Conservation (phyloP, 1,140 invertebrate species). For the Sipha flava region DNA sequence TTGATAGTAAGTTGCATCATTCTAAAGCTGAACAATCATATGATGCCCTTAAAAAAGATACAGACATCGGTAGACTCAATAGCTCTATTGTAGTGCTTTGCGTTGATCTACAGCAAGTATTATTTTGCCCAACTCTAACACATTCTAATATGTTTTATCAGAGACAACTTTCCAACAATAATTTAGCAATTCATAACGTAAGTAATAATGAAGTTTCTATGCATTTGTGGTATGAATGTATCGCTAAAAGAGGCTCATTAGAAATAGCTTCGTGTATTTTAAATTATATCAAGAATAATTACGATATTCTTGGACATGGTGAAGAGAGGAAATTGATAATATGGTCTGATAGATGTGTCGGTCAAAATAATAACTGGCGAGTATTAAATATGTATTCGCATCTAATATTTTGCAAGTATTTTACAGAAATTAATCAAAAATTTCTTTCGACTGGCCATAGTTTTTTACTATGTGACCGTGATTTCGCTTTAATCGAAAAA, state of each 20-base stretch:
- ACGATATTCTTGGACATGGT: not conserved
- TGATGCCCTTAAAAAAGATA: not conserved
- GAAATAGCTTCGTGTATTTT: not conserved
- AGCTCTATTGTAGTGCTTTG: not conserved
- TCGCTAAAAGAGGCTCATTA: not conserved
- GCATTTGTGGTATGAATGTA: not conserved
- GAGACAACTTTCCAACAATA: constrained; percentile 29
- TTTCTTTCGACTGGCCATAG: constrained; percentile 35
- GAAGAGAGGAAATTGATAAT: constrained; percentile 35
- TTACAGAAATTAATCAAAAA: constrained; percentile 34
- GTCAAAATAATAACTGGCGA: constrained; percentile 38
- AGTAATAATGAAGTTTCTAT: not conserved
- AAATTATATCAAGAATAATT: constrained; percentile 32
- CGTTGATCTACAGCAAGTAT: constrained; percentile 21
- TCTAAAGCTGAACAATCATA: not conserved
- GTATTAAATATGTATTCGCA: constrained; percentile 5
- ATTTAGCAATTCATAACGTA: constrained; percentile 34
- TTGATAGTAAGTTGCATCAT: not conserved
- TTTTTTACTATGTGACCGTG: constrained; percentile 35
- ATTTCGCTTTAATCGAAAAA: constrained; percentile 35
- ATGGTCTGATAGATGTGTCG: constrained; percentile 36
- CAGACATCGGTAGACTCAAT: not conserved
- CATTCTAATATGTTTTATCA: constrained; percentile 27
- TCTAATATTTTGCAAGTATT: constrained; percentile 30
- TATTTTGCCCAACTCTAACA: not conserved